Conservation (phyloP, 2,113 vertebrate genomes). For the Strigops habroptila region DNA sequence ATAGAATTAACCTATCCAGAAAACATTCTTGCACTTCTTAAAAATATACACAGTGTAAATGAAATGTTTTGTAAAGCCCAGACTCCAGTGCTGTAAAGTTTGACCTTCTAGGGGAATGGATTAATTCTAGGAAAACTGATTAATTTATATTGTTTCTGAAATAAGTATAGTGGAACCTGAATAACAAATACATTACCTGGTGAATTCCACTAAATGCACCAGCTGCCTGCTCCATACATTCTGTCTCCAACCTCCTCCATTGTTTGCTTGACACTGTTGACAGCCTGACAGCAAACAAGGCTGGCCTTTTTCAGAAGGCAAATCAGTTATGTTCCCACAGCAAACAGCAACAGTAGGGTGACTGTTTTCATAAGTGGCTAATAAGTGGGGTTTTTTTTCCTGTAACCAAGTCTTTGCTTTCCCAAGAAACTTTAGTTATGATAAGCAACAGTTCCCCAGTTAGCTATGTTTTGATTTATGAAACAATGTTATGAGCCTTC, state of each 20-base stretch:
- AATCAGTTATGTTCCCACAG: neutral
- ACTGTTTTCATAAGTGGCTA: neutral
- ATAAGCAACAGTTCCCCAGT: neutral
- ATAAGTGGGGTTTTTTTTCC: fast-evolving
- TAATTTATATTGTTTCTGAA: neutral
- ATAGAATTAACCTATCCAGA: neutral
- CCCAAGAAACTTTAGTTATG: neutral
- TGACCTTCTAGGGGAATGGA: neutral
- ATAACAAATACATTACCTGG: neutral
- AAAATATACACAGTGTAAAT: neutral
- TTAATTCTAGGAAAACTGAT: neutral
- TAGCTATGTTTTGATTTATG: neutral
- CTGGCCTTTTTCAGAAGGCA: neutral
- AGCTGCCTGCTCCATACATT: neutral
- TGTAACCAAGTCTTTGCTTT: neutral
- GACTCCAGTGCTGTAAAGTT: neutral
- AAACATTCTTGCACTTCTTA: neutral
- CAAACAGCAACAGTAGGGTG: neutral
- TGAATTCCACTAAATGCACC: neutral
- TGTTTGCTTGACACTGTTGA: neutral
- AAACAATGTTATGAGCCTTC: neutral
- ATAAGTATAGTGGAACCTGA: neutral
- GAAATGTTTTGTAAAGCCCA: neutral
- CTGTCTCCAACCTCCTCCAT: neutral
- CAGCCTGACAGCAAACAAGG: neutral